Evolutionary conservation across 2,797 vertebrate species (phyloP), one percentile per base, ranked within the genome.

Genomic region (Periophthalmus magnuspinnatus): DNA sequence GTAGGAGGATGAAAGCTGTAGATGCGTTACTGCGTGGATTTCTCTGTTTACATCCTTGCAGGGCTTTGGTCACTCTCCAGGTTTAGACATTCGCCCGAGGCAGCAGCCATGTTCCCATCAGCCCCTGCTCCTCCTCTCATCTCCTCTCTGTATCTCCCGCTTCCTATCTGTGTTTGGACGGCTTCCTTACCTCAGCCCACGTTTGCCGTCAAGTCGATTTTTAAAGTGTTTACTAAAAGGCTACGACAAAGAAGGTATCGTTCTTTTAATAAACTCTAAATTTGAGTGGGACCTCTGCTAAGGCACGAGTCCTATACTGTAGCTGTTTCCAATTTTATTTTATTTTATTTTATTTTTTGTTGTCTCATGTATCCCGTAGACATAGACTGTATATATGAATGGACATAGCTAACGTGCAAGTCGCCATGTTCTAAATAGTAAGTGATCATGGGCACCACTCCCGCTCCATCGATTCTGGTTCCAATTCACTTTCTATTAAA

Each of bases 21-120:
- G 62, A 85, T 76, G 78, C 86, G 85, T 82, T 88, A 78, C 68
- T 16, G 62, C 83, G 63, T 74, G 78, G 73, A 34, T 73, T 67
- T 72, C 69, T 68, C 68, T 74, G 78, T 61, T 68, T 83, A 71
- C 77, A 60, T 77, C 71, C 17, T 21, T 68, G 50, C 48, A 60
- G 33, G 17, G 76, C 80, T 82, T 84, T 89, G 89, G 89, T 90
- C 88, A 84, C 82, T 87, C 70, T 90, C 86, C 88, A 90, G 80
- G 54, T 58, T 33, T 65, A 65, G 80, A 79, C 79, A 28, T 75
- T 77, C 73, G 83, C 86, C 84, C 63, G 14, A 79, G 88, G 89
- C 88, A 14, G 69, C 75, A 83, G 79, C 83, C 73, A 33, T 65
- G 74, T 82, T 86, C 73, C 81, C 77, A 59, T 80, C 77, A 70